These are phyloP conservation scores for Idris sp. DNA, from an alignment of 1,140 invertebrate genomes.

Conservation along the genomic window DNA sequence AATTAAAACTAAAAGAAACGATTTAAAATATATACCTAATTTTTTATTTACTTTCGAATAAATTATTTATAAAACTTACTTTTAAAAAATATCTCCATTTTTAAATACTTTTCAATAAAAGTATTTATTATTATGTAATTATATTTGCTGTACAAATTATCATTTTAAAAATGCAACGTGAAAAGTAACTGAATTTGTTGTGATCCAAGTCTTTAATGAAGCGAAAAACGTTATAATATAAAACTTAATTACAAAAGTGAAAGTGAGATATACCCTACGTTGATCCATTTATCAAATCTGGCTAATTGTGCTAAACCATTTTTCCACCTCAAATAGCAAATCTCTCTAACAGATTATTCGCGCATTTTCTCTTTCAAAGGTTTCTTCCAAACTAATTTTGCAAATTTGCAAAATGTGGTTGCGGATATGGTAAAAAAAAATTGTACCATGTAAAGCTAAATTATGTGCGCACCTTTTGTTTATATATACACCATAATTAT, in stretches of 20 bases:
- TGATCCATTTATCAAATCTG: conserved; percentile 67
- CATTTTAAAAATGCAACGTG: too few relatives aligned
- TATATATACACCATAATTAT: too few relatives aligned
- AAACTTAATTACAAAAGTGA: conserved; percentile 46
- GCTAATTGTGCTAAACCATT: conserved; percentile 67
- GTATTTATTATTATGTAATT: too few relatives aligned
- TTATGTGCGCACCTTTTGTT: too few relatives aligned
- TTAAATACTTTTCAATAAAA: too few relatives aligned
- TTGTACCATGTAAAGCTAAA: background rate
- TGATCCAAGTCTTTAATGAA: conserved; percentile 11
- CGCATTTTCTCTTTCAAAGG: conserved; percentile 19
- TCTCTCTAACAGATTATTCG: conserved; percentile 45
- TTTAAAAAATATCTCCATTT: too few relatives aligned
- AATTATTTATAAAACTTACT: too few relatives aligned
- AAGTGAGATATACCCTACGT: conserved; percentile 43
- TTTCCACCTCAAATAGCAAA: conserved; percentile 52
- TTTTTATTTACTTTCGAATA: too few relatives aligned
- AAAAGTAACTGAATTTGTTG: background rate
- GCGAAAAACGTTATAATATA: conserved; percentile 11
- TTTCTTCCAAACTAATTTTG: conserved; percentile 1
- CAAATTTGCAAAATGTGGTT: conserved; percentile 2
- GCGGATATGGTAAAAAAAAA: too few relatives aligned
- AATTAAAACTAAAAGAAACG: too few relatives aligned
- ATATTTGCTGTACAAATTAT: too few relatives aligned
- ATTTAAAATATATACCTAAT: too few relatives aligned